Conservation (phyloP, 2,113 vertebrate species). For the Rhinichthys klamathensis region DNA sequence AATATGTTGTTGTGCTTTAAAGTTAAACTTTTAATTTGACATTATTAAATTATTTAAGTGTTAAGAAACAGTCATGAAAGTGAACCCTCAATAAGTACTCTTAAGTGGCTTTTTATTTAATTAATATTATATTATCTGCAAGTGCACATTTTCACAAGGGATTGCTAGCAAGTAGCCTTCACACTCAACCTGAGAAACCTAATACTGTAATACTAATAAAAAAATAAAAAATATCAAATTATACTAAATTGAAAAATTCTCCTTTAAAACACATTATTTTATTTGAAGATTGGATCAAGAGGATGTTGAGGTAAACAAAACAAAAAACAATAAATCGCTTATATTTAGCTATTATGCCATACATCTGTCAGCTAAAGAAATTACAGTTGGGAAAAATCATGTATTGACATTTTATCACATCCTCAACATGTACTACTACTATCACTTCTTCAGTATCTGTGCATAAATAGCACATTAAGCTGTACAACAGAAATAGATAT, state of each 20-base stretch:
- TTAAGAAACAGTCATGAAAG: no score
- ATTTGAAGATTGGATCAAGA: background rate
- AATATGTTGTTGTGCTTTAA: no score
- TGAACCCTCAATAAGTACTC: no score
- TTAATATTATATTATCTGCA: background rate
- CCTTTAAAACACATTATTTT: background rate
- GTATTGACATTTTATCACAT: background rate
- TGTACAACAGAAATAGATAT: background rate
- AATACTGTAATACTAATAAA: no score
- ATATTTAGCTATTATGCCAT: background rate
- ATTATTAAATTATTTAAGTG: no score
- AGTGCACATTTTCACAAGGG: background rate
- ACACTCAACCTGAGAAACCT: background rate
- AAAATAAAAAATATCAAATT: no score
- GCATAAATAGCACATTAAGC: slow-evolving; percentile 12
- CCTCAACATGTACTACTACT: slow-evolving; percentile 7
- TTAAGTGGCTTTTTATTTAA: no score
- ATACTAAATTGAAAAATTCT: background rate
- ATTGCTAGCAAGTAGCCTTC: background rate
- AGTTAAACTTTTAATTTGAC: no score
- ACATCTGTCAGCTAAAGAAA: background rate
- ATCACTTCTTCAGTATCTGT: background rate
- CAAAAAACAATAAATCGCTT: background rate
- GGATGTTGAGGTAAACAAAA: background rate
- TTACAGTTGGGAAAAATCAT: background rate